Evolutionary conservation across 1,140 invertebrate genomes (phyloP).

Genomic region (Diorhabda carinulata): DNA sequence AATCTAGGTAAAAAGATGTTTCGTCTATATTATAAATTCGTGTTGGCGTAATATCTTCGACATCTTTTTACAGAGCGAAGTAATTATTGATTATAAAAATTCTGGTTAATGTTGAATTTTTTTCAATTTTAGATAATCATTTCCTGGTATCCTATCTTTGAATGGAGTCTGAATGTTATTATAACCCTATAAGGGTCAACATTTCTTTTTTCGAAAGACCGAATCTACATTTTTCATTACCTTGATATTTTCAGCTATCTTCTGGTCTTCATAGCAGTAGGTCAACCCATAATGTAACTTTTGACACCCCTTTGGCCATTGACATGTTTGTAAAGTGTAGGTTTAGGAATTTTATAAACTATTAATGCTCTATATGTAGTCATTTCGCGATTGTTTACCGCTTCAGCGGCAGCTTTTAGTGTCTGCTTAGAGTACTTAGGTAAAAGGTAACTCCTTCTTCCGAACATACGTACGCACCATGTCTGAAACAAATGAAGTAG

Average conservation of each 20-base stretch:
- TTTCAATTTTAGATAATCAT: conserved; percentile 41
- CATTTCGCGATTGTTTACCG: conserved; percentile 28
- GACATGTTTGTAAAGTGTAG: conserved; percentile 28
- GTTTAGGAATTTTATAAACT: conserved; percentile 31
- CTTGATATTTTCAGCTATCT: conserved; percentile 33
- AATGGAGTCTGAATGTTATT: conserved; percentile 42
- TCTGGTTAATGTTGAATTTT: conserved; percentile 9
- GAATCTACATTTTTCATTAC: conserved; percentile 42
- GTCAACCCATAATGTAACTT: conserved; percentile 29
- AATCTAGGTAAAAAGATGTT: not conserved
- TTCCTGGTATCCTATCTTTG: conserved; percentile 43
- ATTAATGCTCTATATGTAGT: conserved; percentile 21
- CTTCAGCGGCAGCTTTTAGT: conserved; percentile 29
- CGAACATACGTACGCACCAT: conserved; percentile 14
- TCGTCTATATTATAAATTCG: too few relatives aligned
- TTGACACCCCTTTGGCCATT: conserved; percentile 26
- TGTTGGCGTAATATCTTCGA: conserved; percentile 17
- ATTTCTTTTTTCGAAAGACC: conserved; percentile 42
- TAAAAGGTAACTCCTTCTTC: conserved; percentile 8
- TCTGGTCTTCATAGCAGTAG: conserved; percentile 33
- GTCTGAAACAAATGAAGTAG: too few relatives aligned
- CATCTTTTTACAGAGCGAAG: conserved; percentile 35
- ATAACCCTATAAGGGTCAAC: conserved; percentile 38
- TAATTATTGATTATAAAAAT: conserved; percentile 38
- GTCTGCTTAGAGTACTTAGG: conserved; percentile 26